Conservation (phyloP, 2,113 vertebrate genomes). For the Cinclus mexicanus region DNA sequence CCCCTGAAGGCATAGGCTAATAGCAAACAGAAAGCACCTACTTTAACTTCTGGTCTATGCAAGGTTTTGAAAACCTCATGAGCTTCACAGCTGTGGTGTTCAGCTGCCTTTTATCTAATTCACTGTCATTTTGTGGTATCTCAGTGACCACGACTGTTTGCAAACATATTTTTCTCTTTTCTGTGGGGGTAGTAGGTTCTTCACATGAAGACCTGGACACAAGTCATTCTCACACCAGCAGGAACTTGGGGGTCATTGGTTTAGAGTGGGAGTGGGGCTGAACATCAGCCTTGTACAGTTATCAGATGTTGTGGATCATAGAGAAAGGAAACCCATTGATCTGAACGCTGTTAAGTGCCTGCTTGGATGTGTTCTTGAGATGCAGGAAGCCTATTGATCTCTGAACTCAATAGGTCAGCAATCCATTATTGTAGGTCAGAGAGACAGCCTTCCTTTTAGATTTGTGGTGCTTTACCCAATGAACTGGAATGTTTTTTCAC, state of each 20-base stretch:
- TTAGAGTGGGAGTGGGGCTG: neutral
- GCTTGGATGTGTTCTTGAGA: neutral
- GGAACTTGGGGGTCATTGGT: neutral
- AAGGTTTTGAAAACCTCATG: neutral
- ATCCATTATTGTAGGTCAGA: neutral
- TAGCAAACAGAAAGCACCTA: neutral
- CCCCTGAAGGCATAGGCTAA: neutral
- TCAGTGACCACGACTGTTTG: neutral
- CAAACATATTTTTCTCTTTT: neutral
- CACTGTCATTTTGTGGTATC: neutral
- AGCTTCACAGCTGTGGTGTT: neutral
- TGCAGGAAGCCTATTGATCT: neutral
- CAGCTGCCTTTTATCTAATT: neutral
- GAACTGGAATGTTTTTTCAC: neutral
- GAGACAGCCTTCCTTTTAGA: fast-evolving
- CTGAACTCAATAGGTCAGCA: neutral
- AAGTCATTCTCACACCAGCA: neutral
- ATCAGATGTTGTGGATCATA: neutral
- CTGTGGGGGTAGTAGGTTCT: neutral
- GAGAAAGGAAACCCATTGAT: slow-evolving; percentile 13
- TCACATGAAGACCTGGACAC: neutral
- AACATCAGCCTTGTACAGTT: fast-evolving
- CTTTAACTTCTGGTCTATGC: neutral
- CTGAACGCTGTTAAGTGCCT: neutral
- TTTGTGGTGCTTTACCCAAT: neutral